phyloP scores from a whole-genome alignment of 2,113 vertebrate species.

The Microcebus lehilahytsara region DNA sequence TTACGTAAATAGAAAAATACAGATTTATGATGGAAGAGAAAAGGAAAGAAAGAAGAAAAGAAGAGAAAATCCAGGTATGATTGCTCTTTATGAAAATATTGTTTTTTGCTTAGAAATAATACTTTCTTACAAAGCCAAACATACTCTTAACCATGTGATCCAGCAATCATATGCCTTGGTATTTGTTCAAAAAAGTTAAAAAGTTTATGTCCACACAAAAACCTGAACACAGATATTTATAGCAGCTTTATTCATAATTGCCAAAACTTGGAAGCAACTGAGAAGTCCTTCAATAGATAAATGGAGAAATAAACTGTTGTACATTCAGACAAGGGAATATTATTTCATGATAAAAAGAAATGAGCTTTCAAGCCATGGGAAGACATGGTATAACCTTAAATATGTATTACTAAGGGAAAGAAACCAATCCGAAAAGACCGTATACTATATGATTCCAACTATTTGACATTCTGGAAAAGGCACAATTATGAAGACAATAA shows the following conservation, averaged over 20 bases:
- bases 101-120: constrained; percentile 1
- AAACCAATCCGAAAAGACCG: neutral
- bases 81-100: neutral
- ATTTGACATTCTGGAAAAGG: neutral
- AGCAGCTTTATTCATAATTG: neutral
- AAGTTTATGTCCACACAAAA: neutral
- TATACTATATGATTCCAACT: neutral
- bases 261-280: neutral
- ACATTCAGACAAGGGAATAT: neutral
- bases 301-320: neutral
- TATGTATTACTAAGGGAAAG: neutral
- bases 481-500: neutral
- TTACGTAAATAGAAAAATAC: constrained; percentile 15
- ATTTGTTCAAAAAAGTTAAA: neutral
- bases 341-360: neutral
- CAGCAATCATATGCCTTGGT: neutral
- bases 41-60: neutral
- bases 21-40: neutral
- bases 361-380: neutral
- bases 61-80: neutral
- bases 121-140: neutral
- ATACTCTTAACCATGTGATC: neutral
- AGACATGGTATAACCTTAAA: neutral
- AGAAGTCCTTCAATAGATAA: neutral
- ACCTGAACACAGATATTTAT: neutral